Evolutionary conservation across 2,797 vertebrate genomes (phyloP).

Genomic region (Sebastes wilsoni): DNA sequence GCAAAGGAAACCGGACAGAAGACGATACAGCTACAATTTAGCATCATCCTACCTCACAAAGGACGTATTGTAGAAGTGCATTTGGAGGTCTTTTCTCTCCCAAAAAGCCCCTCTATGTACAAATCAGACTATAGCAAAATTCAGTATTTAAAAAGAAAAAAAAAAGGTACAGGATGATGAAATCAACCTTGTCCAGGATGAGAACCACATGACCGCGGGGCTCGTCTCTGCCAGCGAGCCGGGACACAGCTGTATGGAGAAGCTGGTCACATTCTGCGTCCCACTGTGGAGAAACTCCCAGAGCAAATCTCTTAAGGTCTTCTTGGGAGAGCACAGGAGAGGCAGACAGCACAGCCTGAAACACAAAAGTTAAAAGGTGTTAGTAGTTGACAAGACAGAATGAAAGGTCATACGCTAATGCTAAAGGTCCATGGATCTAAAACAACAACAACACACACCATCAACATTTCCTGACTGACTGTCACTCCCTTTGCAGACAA

Average conservation of each 20-base stretch:
- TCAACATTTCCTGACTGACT: constrained; percentile 78
- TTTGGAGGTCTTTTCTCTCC: neutral
- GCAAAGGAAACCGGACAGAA: constrained; percentile 1
- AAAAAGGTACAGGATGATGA: neutral
- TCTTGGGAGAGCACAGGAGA: constrained; percentile 77
- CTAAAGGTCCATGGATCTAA: neutral
- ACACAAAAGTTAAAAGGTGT: constrained; percentile 9
- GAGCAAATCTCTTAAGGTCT: constrained; percentile 80
- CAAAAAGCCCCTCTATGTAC: fast-evolving
- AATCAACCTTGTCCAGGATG: constrained; percentile 89
- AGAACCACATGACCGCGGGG: constrained; percentile 84
- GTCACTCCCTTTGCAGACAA: constrained; percentile 76
- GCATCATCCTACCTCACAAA: neutral
- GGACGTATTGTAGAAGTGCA: neutral
- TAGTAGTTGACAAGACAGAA: neutral
- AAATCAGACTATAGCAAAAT: neutral
- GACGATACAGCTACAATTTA: neutral
- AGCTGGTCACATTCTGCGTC: constrained; percentile 73
- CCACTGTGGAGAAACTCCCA: constrained; percentile 76
- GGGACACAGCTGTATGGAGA: constrained; percentile 74
- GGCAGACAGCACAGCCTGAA: constrained; percentile 85
- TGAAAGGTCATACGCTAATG: neutral
- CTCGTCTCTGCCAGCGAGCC: constrained; percentile 51
- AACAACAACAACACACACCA: constrained; percentile 69
- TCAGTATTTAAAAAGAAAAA: neutral